phyloP scores from a whole-genome alignment of 1,140 invertebrate genomes.

The Drosophila murphyi region DNA sequence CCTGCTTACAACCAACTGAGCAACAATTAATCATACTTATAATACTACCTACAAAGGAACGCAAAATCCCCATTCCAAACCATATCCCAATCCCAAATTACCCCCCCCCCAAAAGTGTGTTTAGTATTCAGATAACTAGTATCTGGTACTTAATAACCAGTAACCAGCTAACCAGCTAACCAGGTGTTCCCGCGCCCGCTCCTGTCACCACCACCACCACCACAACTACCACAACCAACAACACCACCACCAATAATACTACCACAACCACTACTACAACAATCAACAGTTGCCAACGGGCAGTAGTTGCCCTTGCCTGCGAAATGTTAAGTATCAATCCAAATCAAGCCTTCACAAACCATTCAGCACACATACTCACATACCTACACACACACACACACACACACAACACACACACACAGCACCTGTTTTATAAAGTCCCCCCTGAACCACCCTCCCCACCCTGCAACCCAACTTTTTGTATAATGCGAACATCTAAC shows the following conservation, averaged over 20 bases:
- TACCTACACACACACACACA: constrained; percentile 1
- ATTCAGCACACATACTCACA: neutral
- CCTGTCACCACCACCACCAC: constrained; percentile 14
- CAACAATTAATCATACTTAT: constrained; percentile 54
- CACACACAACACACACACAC: constrained; percentile 6
- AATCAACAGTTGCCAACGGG: constrained; percentile 24
- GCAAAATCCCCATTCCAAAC: neutral
- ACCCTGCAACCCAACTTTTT: constrained; percentile 1
- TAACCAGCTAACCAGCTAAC: constrained; percentile 17
- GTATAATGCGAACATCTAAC: constrained; percentile 24
- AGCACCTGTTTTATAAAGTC: constrained; percentile 9
- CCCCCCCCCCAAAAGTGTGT: neutral
- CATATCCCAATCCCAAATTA: neutral
- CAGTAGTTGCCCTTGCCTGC: constrained; percentile 13
- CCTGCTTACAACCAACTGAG: constrained; percentile 27
- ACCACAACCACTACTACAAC: constrained; percentile 2
- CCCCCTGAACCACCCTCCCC: neutral
- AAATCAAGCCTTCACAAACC: constrained; percentile 11
- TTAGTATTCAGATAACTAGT: constrained; percentile 1
- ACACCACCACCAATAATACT: neutral
- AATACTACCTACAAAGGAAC: constrained; percentile 17
- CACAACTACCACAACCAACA: neutral
- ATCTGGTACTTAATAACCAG: neutral
- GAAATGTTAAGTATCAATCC: constrained; percentile 33
- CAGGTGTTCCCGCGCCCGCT: constrained; percentile 20